A percentile compares a stretch with the other conserved stretches of the same genome.
These are phyloP conservation scores for Furcula furcula DNA, from an alignment of 2,888 invertebrate genomes.

Conservation along the genomic window DNA sequence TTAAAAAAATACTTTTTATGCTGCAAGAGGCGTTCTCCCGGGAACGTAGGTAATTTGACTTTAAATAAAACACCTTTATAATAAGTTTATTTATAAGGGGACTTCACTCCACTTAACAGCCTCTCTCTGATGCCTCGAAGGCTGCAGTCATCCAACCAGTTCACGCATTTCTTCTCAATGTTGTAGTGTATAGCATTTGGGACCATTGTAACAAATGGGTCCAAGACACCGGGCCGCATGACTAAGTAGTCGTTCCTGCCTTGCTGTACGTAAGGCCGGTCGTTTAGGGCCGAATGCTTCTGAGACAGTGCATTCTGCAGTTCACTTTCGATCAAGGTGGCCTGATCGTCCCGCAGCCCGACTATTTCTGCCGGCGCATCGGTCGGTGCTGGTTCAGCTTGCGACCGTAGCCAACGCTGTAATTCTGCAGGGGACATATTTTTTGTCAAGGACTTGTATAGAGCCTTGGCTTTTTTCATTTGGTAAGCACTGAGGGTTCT, in stretches of 20 bases:
- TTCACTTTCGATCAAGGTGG: constrained; percentile 37
- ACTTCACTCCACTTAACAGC: constrained; percentile 39
- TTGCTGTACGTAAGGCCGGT: constrained; percentile 44
- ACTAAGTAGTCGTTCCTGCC: constrained; percentile 61
- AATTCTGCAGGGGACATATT: neutral
- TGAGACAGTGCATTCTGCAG: constrained; percentile 29
- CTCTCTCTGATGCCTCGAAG: constrained; percentile 47
- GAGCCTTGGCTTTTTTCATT: neutral
- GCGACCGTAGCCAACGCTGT: neutral
- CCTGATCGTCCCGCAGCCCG: constrained; percentile 1
- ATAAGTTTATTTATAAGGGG: constrained; percentile 27
- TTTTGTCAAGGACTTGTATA: neutral
- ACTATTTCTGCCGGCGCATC: neutral
- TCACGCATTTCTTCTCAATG: constrained; percentile 61
- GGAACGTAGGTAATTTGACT: too few relatives aligned
- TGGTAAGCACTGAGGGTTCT: neutral
- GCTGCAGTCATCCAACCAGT: constrained; percentile 68
- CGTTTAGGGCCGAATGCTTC: constrained; percentile 39
- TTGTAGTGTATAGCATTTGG: constrained; percentile 62
- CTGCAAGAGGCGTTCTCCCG: too few relatives aligned
- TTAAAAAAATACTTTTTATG: too few relatives aligned
- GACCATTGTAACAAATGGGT: constrained; percentile 55
- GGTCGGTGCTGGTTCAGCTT: neutral
- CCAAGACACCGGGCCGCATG: constrained; percentile 31
- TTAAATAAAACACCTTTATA: too few relatives aligned